phyloP scores from a whole-genome alignment of 2,888 invertebrate species.

The Apotomis betuletana region DNA sequence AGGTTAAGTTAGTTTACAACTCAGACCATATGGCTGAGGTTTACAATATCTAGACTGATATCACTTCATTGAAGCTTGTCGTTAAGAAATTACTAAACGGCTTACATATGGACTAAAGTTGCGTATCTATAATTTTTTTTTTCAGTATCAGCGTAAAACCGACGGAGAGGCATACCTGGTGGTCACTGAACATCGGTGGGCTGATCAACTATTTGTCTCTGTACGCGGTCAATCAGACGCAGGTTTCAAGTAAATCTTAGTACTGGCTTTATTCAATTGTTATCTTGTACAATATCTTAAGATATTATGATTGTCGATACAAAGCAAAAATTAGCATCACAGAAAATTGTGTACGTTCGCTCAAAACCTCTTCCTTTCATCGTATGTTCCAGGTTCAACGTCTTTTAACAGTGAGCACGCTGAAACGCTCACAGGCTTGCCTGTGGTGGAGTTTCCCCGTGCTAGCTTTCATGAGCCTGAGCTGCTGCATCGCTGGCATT shows the following conservation, averaged over 20 bases:
- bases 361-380: not conserved
- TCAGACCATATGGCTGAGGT: no score
- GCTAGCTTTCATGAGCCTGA: conserved; percentile 87
- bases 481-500: conserved; percentile 90
- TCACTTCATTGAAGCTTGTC: no score
- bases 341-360: no score
- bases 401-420: conserved; percentile 87
- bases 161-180: conserved; percentile 92
- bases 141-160: conserved; percentile 90
- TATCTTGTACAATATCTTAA: no score
- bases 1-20: no score
- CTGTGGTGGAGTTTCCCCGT: conserved; percentile 93
- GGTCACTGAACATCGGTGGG: conserved; percentile 91
- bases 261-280: no score
- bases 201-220: conserved; percentile 90
- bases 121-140: conserved; percentile 36
- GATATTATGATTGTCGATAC: no score
- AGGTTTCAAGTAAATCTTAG: conserved; percentile 54
- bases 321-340: no score
- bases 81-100: no score
- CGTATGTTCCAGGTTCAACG: conserved; percentile 83
- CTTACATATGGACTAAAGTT: not conserved
- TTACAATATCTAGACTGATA: no score
- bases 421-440: conserved; percentile 88
- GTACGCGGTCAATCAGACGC: conserved; percentile 95